Base-by-base conservation (phyloP, 2,113 vertebrate genomes). In the Psilopsiagon aymara region DNA sequence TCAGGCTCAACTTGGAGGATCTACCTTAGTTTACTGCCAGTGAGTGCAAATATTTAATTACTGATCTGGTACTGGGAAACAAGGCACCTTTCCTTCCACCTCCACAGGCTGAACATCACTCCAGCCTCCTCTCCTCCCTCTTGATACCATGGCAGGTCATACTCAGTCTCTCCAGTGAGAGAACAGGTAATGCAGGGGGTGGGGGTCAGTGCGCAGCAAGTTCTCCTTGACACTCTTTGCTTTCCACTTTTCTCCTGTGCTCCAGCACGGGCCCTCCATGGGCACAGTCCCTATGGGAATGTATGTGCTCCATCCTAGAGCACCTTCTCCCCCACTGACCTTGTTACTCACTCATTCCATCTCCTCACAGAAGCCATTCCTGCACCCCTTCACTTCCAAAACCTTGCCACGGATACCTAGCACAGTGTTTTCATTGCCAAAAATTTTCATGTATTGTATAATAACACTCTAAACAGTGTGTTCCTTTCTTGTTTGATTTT, bases 121-220 rank as follows among this genome's bases (percentile, higher is more conserved):
- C 4, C 62, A 82, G 47, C 11, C 20, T 79, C 6, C 19, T 33
- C 47, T 86, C 11, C 13, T 66, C 13, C 14, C 17, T n/a, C 29
- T 71, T 68, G n/a, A 10, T 35, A 6, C 46, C 20, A 15, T 2
- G 3, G 28, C 25, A 29, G n/a, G 31, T 70, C 41, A 17, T 15
- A n/a, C n/a, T 43, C 44, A 8, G 79, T 37, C 39, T 25, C 39
- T 49, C 29, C 20, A 31, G n/a, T 35, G 39, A 67, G 24, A 43
- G 27, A 84, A 33, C 0, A 3, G 37, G 7, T 8, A 17, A 44
- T 37, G 16, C 31, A 37, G 35, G 31, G 37, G 11, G 1, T 29
- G 0, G 0, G 14, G 4, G 8, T 47, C 41, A 47, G 15, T 4
- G 35, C 2, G 2, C 6, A 71, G n/a, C 9, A 49, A 5, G 9